Evolutionary conservation across 2,797 vertebrate genomes (phyloP), one percentile per base, ranked within the genome.

Genomic region (Podarcis siculus): DNA sequence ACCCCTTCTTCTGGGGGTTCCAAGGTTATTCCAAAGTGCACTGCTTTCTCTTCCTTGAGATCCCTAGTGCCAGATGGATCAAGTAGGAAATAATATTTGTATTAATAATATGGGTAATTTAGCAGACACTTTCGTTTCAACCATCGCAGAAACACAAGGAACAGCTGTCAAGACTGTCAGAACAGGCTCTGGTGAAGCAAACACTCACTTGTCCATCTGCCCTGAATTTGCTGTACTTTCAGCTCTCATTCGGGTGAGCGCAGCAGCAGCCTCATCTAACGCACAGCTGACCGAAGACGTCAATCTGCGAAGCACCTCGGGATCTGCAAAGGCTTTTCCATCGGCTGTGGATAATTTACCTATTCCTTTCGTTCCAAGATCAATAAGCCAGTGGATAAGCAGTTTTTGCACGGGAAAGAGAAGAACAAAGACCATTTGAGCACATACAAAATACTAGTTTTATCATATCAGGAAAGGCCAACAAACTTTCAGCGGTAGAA

Each of bases 271-370:
- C 96, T 98, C 97, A 95, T 98, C 97, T 97, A 98, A 95, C 71
- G 97, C 97, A 90, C 97, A 98, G 86, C 97, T 98, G 92, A 98
- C 97, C 73, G 97, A 98, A 0, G 97, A 97, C 0, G 97, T 97
- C 93, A 98, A 92, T 88, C 97, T 97, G 93, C 97, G 97, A 13
- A 97, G 97, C 90, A 98, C 97, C 95, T 98, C 97, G 25, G 97
- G 97, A 79, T 97, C 97, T 32, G 97, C 97, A 91, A 98, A 98
- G 32, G 97, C 97, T 94, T 98, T 98, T 58, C 97, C 97, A 77
- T 98, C 97, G 39, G 97, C 97, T 1, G 97, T 98, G 49, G 97
- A 98, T 93, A 98, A 96, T 95, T 98, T 98, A 93, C 97, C 97
- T 94, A 98, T 97, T 93, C 97, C 97, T 98, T 92, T 79, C 94